Base-by-base conservation (phyloP, 2,888 invertebrate genomes). In the Timema cristinae region DNA sequence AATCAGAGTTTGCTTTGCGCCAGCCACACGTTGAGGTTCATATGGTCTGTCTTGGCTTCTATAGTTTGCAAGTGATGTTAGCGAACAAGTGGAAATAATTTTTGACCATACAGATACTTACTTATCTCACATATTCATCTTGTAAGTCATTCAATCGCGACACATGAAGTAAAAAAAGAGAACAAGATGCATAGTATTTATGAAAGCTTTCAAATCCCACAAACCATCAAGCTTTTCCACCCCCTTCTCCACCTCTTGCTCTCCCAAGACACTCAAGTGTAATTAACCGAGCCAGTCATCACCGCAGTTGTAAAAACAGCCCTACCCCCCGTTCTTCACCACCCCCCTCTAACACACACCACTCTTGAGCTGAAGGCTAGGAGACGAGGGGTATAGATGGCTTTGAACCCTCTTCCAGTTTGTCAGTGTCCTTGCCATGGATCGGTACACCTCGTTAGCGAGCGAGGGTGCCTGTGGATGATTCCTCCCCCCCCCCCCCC, bases 381-480 rank as follows among this genome's bases (percentile, higher is more conserved):
- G 63, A 63, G 63, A 9, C 63, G 11, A 1, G 8, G 63, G 63
- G 63, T 63, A 63, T 63, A 16, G 63, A 63, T 63, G 32, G 32
- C 32, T 32, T 32, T 32, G 32, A 32, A 32, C 32, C 32, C 32
- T 32, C 32, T 32, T 32, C 32, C 63, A 63, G 63, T 63, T 63
- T 63, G 63, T 63, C 63, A 63, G 63, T 63, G 63, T 63, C 63
- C 63, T 47, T 63, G 63, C 32, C 63, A 63, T 48, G 48, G 63
- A 63, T 63, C 63, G 63, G 47, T 63, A 47, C 63, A 48, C 63
- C 63, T 63, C 63, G 63, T 63, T 63, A 63, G 16, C 16, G 63
- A 10, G 63, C 10, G 63, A 32, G 16, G 63, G 63, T 54, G 13
- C 16, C 9, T 47, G 15, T n/a, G 56, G 63, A 48, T 63, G 9